Percentiles rank a stretch among this genome's conserved stretches.
These are phyloP conservation scores for Pseudomyrmex flavicornis DNA, from an alignment of 1,140 invertebrate species.

Conservation along the genomic window DNA sequence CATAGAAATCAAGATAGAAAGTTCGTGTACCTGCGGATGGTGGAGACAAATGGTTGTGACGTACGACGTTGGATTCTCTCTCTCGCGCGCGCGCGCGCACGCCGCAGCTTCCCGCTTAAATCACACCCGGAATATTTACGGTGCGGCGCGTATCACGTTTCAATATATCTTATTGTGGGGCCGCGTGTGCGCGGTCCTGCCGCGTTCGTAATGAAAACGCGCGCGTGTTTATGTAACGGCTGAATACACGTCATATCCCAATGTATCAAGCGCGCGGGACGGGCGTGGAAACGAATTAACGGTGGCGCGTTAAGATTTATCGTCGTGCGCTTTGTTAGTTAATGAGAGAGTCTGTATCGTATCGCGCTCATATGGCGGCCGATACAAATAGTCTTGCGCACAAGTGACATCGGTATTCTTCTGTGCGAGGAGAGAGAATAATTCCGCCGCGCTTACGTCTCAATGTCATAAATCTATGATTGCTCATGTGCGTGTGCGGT, in stretches of 20 bases:
- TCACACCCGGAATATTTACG: slow-evolving; percentile 75
- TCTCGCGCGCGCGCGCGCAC: not conserved
- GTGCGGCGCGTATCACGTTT: slow-evolving; percentile 71
- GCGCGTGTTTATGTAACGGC: slow-evolving; percentile 69
- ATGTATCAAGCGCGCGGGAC: slow-evolving; percentile 42
- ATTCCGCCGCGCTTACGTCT: slow-evolving; percentile 47
- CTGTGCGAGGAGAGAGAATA: slow-evolving; percentile 16
- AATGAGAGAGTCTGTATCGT: slow-evolving; percentile 44
- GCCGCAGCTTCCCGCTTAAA: slow-evolving; percentile 63
- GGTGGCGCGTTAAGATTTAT: slow-evolving; percentile 58
- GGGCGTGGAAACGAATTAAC: slow-evolving; percentile 42
- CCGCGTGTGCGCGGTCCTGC: slow-evolving; percentile 33
- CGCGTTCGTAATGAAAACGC: slow-evolving; percentile 67
- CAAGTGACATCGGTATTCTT: slow-evolving; percentile 42
- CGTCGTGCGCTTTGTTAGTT: slow-evolving; percentile 40
- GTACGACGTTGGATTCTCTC: slow-evolving; percentile 68
- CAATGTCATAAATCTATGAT: slow-evolving; percentile 55
- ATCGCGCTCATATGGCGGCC: slow-evolving; percentile 15
- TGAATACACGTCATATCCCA: slow-evolving; percentile 63
- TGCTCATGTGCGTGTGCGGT: too few relatives aligned
- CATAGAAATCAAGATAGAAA: slow-evolving; percentile 77
- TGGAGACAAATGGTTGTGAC: slow-evolving; percentile 76
- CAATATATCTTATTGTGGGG: slow-evolving; percentile 75
- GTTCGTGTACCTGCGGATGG: slow-evolving; percentile 72
- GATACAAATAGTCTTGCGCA: slow-evolving; percentile 40